Base-by-base conservation (phyloP, 1,140 invertebrate species). In the Ooceraea biroi region DNA sequence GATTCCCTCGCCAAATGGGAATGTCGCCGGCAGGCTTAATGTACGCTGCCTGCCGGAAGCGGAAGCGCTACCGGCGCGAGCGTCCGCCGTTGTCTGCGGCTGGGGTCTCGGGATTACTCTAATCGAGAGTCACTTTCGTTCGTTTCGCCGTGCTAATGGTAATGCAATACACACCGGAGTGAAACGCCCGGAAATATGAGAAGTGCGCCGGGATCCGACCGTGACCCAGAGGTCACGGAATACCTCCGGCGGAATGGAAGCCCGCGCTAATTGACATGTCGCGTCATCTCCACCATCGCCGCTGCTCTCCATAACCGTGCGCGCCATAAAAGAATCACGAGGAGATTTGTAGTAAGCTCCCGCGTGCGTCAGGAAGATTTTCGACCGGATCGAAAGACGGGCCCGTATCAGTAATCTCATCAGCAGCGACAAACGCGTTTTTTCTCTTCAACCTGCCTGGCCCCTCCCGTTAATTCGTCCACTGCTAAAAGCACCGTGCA, bases 1-100 rank as follows among this genome's bases (percentile, higher is more conserved):
- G 74, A 84, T 84, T 84, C 83, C 14, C 63, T 66, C 68, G 63
- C 83, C 83, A 80, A 84, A 84, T 80, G 74, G 83, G 83, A 84
- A 84, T 69, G 83, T 80, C 55, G 61, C 74, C 30, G 61, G 74
- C 27, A 68, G 61, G 65, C 76, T 84, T 78, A 78, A 84, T 77
- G 78, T 55, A 61, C 78, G 57, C 36, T 50, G 58, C 41, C 60
- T 7, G 2, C 36, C 80, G 80, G 80, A 77, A 83, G 68, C 72
- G 61, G 71, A 76, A 74, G 71, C n/a, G n/a, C n/a, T n/a, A n/a
- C n/a, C n/a, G n/a, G n/a, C n/a, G n/a, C n/a, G n/a, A n/a, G n/a
- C n/a, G n/a, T n/a, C n/a, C n/a, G n/a, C n/a, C 78, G 55, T 77
- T 76, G 71, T 83, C 80, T 63, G 65, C 65, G 76, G 76, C 65